These are phyloP conservation scores for Syngnathus floridae DNA, from an alignment of 2,113 vertebrate species.

Conservation along the genomic window DNA sequence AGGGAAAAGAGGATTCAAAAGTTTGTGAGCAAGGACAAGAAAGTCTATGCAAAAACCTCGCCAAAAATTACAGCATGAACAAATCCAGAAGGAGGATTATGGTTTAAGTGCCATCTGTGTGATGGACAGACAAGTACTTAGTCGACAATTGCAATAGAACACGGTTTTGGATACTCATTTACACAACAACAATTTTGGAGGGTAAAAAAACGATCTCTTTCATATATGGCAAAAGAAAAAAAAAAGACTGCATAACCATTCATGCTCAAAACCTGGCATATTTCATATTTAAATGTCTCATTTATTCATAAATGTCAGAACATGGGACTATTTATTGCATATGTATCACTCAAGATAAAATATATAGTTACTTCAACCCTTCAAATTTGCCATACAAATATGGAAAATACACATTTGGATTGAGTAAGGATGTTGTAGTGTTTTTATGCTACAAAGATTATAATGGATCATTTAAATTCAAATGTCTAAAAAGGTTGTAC, in stretches of 20 bases:
- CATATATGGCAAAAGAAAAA: not conserved
- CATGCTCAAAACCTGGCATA: not conserved
- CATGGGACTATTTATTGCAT: not conserved
- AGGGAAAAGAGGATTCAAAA: slow-evolving; percentile 64
- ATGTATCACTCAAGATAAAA: not conserved
- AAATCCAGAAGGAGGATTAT: slow-evolving; percentile 64
- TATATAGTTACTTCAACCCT: too few relatives aligned
- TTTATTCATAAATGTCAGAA: not conserved
- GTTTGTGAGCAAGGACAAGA: slow-evolving; percentile 44
- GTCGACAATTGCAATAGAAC: slow-evolving; percentile 67
- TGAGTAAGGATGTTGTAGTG: too few relatives aligned
- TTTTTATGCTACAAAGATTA: not conserved
- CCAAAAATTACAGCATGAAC: slow-evolving; percentile 48
- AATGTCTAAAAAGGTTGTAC: not conserved
- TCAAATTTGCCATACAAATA: not conserved
- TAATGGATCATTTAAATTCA: not conserved
- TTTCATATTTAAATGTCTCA: not conserved
- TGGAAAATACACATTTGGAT: not conserved
- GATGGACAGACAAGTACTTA: slow-evolving; percentile 59
- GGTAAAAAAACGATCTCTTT: not conserved
- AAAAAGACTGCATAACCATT: not conserved
- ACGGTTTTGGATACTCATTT: slow-evolving; percentile 22
- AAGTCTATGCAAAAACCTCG: slow-evolving; percentile 67
- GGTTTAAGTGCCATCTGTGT: slow-evolving; percentile 67
- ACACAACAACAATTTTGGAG: not conserved